phyloP scores from a whole-genome alignment of 2,888 invertebrate species.

The Urechis unicinctus region DNA sequence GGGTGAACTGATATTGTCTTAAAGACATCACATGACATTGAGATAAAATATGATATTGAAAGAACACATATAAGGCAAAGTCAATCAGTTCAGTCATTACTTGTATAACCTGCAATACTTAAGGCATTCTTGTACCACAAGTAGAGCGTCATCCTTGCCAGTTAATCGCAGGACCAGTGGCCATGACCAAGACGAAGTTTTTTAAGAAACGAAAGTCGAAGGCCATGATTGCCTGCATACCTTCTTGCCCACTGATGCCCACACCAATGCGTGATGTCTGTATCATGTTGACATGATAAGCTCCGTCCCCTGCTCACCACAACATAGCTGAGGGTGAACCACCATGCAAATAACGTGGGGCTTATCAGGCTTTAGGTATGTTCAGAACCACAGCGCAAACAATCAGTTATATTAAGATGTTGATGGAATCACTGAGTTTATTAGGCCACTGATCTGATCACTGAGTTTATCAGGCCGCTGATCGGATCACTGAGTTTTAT shows the following conservation, averaged over 20 bases:
- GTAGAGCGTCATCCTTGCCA: conserved; percentile 88
- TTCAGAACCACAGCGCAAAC: no score
- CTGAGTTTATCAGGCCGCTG: no score
- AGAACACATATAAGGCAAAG: background rate
- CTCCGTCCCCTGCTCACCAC: conserved; percentile 85
- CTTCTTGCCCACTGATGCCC: conserved; percentile 62
- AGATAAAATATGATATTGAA: conserved; percentile 1
- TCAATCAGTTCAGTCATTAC: no score
- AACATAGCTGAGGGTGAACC: no score
- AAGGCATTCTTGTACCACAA: conserved; percentile 98
- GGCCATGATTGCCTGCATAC: conserved; percentile 97
- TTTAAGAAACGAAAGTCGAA: conserved; percentile 88
- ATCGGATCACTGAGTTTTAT: no score
- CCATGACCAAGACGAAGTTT: conserved; percentile 87
- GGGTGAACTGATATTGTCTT: background rate
- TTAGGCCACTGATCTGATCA: no score
- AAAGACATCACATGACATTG: no score
- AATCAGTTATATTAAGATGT: no score
- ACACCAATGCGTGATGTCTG: conserved; percentile 95
- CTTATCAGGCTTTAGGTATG: no score
- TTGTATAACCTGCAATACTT: conserved; percentile 52
- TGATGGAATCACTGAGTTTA: no score
- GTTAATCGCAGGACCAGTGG: conserved; percentile 83
- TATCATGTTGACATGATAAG: conserved; percentile 96
- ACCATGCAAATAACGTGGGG: no score